Conservation (phyloP, 2,888 invertebrate genomes). For the Ommatoiulus sabulosus region DNA sequence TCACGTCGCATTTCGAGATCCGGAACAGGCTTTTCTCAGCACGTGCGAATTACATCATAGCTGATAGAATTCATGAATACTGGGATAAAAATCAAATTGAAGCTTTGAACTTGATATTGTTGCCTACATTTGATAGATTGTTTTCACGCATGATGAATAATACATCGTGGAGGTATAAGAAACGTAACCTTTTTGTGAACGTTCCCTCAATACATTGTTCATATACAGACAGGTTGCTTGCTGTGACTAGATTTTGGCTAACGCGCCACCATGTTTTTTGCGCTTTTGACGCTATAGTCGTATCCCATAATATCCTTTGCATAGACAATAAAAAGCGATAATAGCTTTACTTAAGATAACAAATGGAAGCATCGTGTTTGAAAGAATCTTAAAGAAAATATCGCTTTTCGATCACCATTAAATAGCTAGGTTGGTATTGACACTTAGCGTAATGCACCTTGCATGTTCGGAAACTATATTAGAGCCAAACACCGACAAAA, state of each 20-base stretch:
- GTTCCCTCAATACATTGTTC: neutral
- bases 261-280: neutral
- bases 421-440: neutral
- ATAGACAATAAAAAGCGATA: neutral
- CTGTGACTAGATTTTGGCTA: neutral
- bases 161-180: neutral
- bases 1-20: too few relatives aligned
- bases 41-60: too few relatives aligned
- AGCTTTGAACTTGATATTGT: constrained; percentile 13
- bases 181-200: neutral
- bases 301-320: constrained; percentile 3
- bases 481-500: neutral
- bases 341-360: constrained; percentile 23
- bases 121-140: neutral
- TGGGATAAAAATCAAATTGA: neutral
- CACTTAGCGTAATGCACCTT: constrained; percentile 7
- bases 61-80: neutral
- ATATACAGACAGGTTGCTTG: too few relatives aligned
- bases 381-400: neutral
- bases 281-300: too few relatives aligned
- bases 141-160: neutral
- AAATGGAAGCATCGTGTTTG: constrained; percentile 20
- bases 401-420: neutral
- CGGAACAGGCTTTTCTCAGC: too few relatives aligned
- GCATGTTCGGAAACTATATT: neutral